phyloP scores from a whole-genome alignment of 2,888 invertebrate genomes.

The Gibbula magus region DNA sequence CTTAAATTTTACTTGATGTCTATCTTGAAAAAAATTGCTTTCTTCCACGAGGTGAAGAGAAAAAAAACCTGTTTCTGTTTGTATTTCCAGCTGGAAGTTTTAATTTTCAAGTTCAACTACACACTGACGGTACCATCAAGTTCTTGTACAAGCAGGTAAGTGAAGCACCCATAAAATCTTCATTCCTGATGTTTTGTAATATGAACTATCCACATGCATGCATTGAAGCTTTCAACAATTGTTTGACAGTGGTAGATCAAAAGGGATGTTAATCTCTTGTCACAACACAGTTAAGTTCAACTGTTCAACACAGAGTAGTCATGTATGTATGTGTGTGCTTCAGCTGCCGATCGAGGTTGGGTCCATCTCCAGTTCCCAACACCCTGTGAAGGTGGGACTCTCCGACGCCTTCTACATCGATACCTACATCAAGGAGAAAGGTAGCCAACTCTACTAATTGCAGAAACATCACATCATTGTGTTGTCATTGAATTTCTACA shows the following conservation, averaged over 20 bases:
- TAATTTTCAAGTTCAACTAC: conserved; percentile 92
- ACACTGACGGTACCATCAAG: conserved; percentile 90
- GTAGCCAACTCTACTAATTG: conserved; percentile 27
- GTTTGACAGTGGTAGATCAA: too few relatives aligned
- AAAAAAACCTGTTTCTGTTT: not conserved
- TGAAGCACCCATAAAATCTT: not conserved
- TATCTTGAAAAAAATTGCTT: too few relatives aligned
- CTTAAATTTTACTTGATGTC: too few relatives aligned
- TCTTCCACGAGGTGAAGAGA: not conserved
- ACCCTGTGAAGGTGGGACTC: conserved; percentile 97
- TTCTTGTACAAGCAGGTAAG: conserved; percentile 88
- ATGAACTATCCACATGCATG: too few relatives aligned
- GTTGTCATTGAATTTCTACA: too few relatives aligned
- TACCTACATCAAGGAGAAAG: conserved; percentile 79
- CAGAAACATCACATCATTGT: not conserved
- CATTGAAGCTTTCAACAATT: too few relatives aligned
- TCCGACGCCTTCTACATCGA: conserved; percentile 98
- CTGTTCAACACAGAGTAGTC: not conserved
- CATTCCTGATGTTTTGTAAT: too few relatives aligned
- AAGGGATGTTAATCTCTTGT: too few relatives aligned
- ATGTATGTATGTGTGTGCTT: conserved; percentile 25
- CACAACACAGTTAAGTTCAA: too few relatives aligned
- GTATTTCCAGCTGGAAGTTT: conserved; percentile 84
- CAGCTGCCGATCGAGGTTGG: conserved; percentile 86
- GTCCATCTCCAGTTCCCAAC: conserved; percentile 86